Evolutionary conservation across 35 echinoderm and acorn worm species (phyloP).

Genomic region (Stichopus chloronotus): DNA sequence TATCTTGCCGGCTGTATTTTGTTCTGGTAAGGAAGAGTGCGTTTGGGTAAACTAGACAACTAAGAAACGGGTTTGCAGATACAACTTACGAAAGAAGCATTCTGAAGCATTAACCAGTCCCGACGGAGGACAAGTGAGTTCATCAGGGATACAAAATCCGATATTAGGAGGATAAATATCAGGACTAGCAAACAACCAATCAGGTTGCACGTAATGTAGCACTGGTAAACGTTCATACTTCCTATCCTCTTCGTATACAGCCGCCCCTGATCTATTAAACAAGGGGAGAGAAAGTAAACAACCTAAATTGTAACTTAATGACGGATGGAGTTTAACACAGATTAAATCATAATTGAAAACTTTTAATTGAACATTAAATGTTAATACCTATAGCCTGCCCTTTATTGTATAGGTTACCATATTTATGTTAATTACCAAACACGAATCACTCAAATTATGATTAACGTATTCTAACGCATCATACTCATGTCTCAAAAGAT

Average conservation of each 20-base stretch:
- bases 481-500: too few species aligned
- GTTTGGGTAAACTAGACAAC: neutral
- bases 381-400: too few species aligned
- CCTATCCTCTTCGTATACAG: neutral
- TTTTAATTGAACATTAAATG: too few species aligned
- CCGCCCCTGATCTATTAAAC: neutral
- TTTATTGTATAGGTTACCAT: too few species aligned
- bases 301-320: neutral
- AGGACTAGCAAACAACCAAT: constrained; percentile 69
- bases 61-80: neutral
- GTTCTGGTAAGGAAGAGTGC: neutral
- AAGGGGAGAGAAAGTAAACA: neutral
- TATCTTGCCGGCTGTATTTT: too few species aligned
- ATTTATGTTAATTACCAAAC: too few species aligned
- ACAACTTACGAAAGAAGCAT: constrained; percentile 70
- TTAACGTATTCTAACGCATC: too few species aligned
- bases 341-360: too few species aligned
- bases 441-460: too few species aligned
- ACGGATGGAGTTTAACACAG: neutral
- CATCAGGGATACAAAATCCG: constrained; percentile 84
- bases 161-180: constrained; percentile 70
- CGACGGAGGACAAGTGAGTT: constrained; percentile 67
- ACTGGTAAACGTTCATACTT: neutral
- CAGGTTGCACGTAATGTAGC: constrained; percentile 34
- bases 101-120: constrained; percentile 75